These are phyloP conservation scores for Acanthiza pusilla DNA, from an alignment of 2,797 vertebrate genomes.

Conservation along the genomic window DNA sequence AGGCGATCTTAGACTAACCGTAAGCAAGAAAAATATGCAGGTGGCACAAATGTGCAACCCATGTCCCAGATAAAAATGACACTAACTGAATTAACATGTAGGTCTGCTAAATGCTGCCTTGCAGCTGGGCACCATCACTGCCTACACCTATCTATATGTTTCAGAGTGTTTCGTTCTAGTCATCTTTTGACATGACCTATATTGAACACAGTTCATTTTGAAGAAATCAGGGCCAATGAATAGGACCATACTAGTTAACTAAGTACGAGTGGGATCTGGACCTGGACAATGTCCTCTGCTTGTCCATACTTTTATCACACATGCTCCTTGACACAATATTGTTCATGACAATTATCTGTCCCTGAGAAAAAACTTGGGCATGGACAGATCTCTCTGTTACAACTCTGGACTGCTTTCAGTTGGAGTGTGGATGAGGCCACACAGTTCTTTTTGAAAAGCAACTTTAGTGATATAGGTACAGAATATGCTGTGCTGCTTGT, in stretches of 20 bases:
- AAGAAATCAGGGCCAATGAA: background rate
- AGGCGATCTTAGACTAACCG: background rate
- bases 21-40: background rate
- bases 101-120: background rate
- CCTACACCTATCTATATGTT: background rate
- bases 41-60: background rate
- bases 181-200: background rate
- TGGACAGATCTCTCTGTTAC: background rate
- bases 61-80: background rate
- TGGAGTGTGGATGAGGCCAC: background rate
- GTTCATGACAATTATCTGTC: background rate
- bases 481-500: background rate
- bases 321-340: background rate
- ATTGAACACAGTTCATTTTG: background rate
- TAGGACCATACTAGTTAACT: background rate
- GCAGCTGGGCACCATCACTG: background rate
- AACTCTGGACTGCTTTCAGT: background rate
- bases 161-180: background rate
- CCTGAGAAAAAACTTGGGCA: background rate
- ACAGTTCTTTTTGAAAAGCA: background rate
- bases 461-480: background rate
- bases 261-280: background rate
- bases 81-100: background rate
- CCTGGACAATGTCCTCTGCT: background rate
- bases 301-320: background rate